A percentile compares a stretch with the other conserved stretches of the same genome.
phyloP scores from a whole-genome alignment of 2,888 invertebrate genomes.

The Harmothoe impar region DNA sequence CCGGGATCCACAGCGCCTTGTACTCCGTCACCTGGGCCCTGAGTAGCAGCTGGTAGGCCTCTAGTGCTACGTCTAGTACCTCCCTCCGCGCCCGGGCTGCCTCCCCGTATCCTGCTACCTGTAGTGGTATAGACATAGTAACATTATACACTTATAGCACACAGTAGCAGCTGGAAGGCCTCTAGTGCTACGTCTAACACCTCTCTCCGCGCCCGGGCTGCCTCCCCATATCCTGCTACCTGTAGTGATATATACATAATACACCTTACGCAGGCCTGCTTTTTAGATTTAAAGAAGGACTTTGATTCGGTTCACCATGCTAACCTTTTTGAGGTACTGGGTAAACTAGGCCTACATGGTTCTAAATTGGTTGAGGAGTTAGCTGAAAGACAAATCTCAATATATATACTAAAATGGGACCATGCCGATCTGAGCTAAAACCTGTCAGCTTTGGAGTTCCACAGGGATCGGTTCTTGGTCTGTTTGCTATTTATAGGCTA shows the following conservation, averaged over 20 bases:
- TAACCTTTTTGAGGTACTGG: no score
- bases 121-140: not conserved
- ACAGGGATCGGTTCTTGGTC: no score
- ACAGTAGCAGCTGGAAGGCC: constrained; percentile 90
- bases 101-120: constrained; percentile 89
- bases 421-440: no score
- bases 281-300: no score
- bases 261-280: not conserved
- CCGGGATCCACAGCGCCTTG: constrained; percentile 87
- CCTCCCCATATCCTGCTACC: constrained; percentile 90
- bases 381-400: no score
- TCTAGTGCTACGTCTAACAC: constrained; percentile 94
- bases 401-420: no score
- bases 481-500: no score
- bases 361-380: no score
- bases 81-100: constrained; percentile 94
- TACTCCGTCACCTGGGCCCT: constrained; percentile 90
- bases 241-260: no score
- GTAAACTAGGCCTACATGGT: no score
- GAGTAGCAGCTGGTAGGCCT: constrained; percentile 94
- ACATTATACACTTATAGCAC: not conserved
- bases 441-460: no score
- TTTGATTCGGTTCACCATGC: no score
- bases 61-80: constrained; percentile 93
- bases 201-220: constrained; percentile 93